Base-by-base conservation (phyloP, 2,797 vertebrate genomes). In the Taenioides sp. region DNA sequence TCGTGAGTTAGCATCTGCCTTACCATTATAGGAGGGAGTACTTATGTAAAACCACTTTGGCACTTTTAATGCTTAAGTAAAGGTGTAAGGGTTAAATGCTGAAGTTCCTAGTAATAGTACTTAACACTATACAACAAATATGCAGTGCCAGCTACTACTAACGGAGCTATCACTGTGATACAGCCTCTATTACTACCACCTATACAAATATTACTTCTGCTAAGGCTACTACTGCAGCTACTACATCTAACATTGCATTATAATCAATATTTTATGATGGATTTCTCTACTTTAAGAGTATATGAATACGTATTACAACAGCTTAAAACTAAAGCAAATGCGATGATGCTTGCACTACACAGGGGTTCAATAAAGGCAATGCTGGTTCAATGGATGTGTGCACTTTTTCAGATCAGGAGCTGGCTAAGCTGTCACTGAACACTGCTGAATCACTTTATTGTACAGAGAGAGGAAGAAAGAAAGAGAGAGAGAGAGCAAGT, bases 401-500 rank as follows among this genome's bases (percentile, higher is more conserved):
- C 65, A 43, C 67, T 84, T 79, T 72, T 71, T 6, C 40, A 37
- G 25, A 69, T 50, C 64, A 81, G 71, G 69, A 69, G 76, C 73
- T 79, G 59, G 34, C 75, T 16, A 59, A 50, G 66, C 73, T 72
- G 65, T 66, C 76, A 28, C 28, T 5, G 72, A 64, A 74, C 25
- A 17, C 4, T 52, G 65, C 76, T 66, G 67, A 83, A 55, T 85
- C 78, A 82, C 71, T 82, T 75, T 77, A 65, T 84, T 84, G 80
- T 69, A 74, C 43, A 81, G 75, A 76, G 67, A 37, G 71, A 0
- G 34, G 34, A 37, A 37, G 34, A 47, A 16, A 47, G 43, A 16
- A 10, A 72, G 47, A 31, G 1, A 71, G 71, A 1, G 16, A 72
- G 47, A 31, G 1, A 72, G 71, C 67, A 31, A 27, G 37, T 60